phyloP scores from a whole-genome alignment of 2,888 invertebrate species.

The Hemithea aestivaria region DNA sequence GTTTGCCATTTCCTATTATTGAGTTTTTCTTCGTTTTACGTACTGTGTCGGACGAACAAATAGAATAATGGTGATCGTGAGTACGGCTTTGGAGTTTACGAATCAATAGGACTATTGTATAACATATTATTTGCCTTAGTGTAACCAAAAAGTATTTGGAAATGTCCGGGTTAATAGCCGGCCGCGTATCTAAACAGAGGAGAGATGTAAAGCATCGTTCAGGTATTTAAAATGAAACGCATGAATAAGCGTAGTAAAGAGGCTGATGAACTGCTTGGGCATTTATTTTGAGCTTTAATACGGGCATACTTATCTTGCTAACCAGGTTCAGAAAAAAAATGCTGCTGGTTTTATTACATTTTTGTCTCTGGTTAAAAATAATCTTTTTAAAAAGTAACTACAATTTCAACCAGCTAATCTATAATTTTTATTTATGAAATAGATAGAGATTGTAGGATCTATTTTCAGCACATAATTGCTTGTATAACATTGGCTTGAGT shows the following conservation, averaged over 20 bases:
- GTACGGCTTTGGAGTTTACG: constrained; percentile 45
- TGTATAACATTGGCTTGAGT: no score
- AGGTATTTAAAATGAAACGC: constrained; percentile 54
- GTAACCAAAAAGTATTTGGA: constrained; percentile 34
- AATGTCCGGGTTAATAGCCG: constrained; percentile 66
- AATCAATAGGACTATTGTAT: constrained; percentile 45
- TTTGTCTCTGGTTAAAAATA: no score
- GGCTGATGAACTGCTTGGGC: constrained; percentile 44
- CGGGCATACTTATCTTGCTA: constrained; percentile 20
- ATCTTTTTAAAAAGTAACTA: no score
- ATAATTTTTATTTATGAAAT: no score
- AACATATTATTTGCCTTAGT: constrained; percentile 30
- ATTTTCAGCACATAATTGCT: no score
- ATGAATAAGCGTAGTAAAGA: constrained; percentile 44
- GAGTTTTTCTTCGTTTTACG: constrained; percentile 11
- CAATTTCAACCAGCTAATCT: no score
- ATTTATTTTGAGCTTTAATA: constrained; percentile 37
- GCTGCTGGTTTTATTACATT: no score
- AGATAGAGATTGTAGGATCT: no score
- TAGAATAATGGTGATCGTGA: constrained; percentile 51
- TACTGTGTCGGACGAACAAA: constrained; percentile 35
- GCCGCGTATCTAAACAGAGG: constrained; percentile 64
- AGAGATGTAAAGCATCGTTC: constrained; percentile 59
- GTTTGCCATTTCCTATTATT: constrained; percentile 1
- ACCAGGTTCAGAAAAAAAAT: constrained; percentile 4